Evolutionary conservation across 2,113 vertebrate genomes (phyloP), one percentile per base, ranked within the genome.

Genomic region (Rostratula benghalensis): DNA sequence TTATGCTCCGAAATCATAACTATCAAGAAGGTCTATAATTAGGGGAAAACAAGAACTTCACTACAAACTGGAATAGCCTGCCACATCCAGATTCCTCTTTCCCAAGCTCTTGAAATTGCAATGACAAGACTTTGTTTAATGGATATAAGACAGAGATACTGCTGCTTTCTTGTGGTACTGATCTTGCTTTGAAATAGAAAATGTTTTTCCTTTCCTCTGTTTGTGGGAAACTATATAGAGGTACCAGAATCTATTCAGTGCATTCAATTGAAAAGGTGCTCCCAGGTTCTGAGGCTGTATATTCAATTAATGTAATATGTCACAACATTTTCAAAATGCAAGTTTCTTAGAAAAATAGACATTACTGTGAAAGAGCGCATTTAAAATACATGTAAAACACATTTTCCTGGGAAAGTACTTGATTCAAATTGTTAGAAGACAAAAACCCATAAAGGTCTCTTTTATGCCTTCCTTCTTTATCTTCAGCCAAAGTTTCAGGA

Each of bases 321-420:
- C 97, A 97, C 94, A 97, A 96, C 95, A 97, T 97, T 97, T 96
- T 97, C 92, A 97, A 97, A 96, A 97, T 94, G 80, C 92, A 96
- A 94, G 97, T 96, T 95, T 90, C 92, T 97, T 93, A 57, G 79
- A 89, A 93, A 92, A 94, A 97, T 94, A 97, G 87, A 89, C 95
- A 87, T 96, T 95, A 95, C 89, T 88, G 87, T 76, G 82, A 89
- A 94, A 85, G 31, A 92, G 75, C 20, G 64, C 95, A 95, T 93
- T 91, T 90, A 94, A 97, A 98, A 90, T 76, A 82, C n/a, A 82
- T 13, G 84, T 92, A 89, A 97, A 96, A 87, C 93, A 94, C 95
- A 64, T 64, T 87, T 86, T 76, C 73, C 68, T 69, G 81, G 23
- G 50, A 67, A 94, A 70, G 37, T 54, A 73, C 65, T 92, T 71